Base-by-base conservation (phyloP, 2,797 vertebrate genomes). In the Oreonectes daqikongensis region DNA sequence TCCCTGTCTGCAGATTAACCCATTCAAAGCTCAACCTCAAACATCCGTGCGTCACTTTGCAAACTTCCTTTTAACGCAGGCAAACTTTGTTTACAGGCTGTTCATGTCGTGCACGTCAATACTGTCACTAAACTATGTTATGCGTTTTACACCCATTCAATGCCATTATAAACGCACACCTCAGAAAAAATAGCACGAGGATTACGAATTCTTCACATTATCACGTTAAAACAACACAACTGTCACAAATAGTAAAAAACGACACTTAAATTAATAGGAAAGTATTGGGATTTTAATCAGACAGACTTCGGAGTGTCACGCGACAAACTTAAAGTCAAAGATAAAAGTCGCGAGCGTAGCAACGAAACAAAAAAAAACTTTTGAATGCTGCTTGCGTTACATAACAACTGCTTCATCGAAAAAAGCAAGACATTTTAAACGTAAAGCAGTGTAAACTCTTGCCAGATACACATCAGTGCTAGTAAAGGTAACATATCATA, bases 21-120 rank as follows among this genome's bases (percentile, higher is more conserved):
- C 20, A 35, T 10, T 35, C 48, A 24, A 48, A 35, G 35, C 60
- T 42, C 48, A 30, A 75, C 63, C 72, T 67, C 72, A 75, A 57
- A 67, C 72, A 66, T 53, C 72, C 72, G 63, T 30, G 71, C 38
- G 22, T 32, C 22, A 15, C 17, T 70, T 42, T 1, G 9, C 3
- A 66, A 66, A 30, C 63, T 75, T 75, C 63, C 61, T 57, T 52
- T 67, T 22, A 46, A 17, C 17, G 35, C 35, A 65, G 20, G 26
- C 63, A 53, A 10, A 53, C 4, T 8, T 2, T 10, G 44, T 46
- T 28, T 28, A 20, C 18, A 18, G 1, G 17, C 15, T 5, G 17
- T 46, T 46, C 17, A 18, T 0, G 44, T 46, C 44, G 44, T 15
- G 18, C 2, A 18, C 44, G 14, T 17, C 14, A 44, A 44, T 5